phyloP scores from a whole-genome alignment of 2,113 vertebrate species.

The Oreotrochilus melanogaster region DNA sequence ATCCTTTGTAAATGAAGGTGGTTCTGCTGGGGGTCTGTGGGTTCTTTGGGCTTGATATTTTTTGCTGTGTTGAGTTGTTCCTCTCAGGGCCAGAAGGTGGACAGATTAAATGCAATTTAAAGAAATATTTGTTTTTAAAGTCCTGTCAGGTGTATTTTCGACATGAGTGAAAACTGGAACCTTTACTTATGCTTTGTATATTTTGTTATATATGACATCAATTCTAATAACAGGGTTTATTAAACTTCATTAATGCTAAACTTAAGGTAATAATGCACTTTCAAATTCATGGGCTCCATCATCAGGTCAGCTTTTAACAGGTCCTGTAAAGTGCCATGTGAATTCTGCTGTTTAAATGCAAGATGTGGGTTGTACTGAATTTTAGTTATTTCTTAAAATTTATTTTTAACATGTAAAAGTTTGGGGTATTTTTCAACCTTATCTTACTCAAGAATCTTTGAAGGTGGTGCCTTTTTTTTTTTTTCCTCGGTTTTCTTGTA shows the following conservation, averaged over 20 bases:
- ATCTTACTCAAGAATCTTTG: background rate
- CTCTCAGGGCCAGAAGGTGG: background rate
- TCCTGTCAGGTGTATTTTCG: background rate
- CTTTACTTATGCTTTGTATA: background rate
- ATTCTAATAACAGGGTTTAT: background rate
- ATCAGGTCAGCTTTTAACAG: background rate
- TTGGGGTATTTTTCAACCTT: background rate
- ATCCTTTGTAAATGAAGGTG: background rate
- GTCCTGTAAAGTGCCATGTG: background rate
- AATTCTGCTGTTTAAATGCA: background rate
- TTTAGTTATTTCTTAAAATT: background rate
- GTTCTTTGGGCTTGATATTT: rapidly evolving
- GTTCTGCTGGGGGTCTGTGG: background rate
- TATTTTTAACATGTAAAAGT: background rate
- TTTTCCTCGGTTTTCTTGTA: background rate
- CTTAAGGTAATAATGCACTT: background rate
- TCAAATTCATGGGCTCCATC: background rate
- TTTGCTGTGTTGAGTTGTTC: background rate
- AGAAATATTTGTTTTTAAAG: background rate
- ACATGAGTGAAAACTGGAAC: background rate
- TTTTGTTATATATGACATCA: background rate
- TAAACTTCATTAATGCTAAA: background rate
- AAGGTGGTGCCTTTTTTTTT: conserved; percentile 31
- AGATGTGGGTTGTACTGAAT: background rate
- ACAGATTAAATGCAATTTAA: background rate